Evolutionary conservation across 2,113 vertebrate species (phyloP).

Genomic region (Egretta garzetta): DNA sequence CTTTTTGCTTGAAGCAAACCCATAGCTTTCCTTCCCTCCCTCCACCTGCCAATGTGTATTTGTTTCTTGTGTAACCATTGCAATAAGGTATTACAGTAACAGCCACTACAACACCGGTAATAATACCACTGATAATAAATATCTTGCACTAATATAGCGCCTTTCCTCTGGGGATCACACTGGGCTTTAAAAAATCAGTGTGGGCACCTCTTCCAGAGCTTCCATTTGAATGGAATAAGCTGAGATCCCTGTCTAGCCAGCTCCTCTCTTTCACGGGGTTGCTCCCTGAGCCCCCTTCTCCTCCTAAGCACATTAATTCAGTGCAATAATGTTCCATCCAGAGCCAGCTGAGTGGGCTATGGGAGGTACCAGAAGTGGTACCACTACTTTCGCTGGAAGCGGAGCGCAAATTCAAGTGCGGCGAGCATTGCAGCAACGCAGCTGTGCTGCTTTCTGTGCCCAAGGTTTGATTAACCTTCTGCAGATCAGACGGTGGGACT

Average conservation of each 20-base stretch:
- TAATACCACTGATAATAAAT: neutral
- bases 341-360: neutral
- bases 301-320: neutral
- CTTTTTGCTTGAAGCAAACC: neutral
- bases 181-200: neutral
- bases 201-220: neutral
- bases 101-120: neutral
- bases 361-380: neutral
- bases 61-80: neutral
- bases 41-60: neutral
- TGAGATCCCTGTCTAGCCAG: neutral
- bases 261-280: neutral
- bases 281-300: neutral
- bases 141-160: neutral
- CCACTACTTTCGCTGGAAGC: neutral
- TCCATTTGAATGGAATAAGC: neutral
- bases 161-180: neutral
- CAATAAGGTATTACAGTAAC: neutral
- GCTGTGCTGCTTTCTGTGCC: neutral
- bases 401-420: neutral
- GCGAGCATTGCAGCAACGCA: neutral
- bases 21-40: neutral
- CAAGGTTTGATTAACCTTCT: neutral
- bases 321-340: neutral
- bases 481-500: accelerated